Evolutionary conservation across 2,888 invertebrate species (phyloP).

Genomic region (Coelopa pilipes): DNA sequence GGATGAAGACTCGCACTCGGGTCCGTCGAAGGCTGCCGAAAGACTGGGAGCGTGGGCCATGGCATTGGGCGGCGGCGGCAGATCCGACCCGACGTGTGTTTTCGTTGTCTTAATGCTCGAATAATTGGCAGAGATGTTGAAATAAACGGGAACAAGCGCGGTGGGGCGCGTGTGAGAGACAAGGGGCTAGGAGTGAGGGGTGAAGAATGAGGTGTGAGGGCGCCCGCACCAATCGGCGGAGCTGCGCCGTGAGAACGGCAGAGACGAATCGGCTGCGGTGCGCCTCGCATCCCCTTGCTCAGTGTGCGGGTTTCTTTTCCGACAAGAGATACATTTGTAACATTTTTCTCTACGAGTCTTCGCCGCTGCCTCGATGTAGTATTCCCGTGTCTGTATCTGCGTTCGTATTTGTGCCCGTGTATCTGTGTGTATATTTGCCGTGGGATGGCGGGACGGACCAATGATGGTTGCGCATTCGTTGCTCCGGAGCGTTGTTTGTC

Average conservation of each 20-base stretch:
- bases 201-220: too few species aligned
- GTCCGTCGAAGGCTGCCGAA: too few species aligned
- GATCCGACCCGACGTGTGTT: background rate
- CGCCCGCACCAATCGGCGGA: too few species aligned
- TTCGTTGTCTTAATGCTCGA: conserved; percentile 29
- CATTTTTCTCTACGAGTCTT: conserved; percentile 58
- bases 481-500: conserved; percentile 30
- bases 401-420: conserved; percentile 5
- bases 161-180: conserved; percentile 31
- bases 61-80: too few species aligned
- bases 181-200: too few species aligned
- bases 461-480: conserved; percentile 55
- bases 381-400: conserved; percentile 37
- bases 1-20: too few species aligned
- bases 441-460: conserved; percentile 43
- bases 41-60: too few species aligned
- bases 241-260: conserved; percentile 7
- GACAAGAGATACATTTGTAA: conserved; percentile 56
- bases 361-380: conserved; percentile 45
- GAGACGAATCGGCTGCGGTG: conserved; percentile 43
- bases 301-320: conserved; percentile 32
- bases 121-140: conserved; percentile 31
- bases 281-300: conserved; percentile 40
- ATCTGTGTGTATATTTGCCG: conserved; percentile 11
- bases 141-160: conserved; percentile 35